A percentile compares a stretch with the other conserved stretches of the same genome.
Conservation (phyloP, 2,797 vertebrate genomes). For the Chelon auratus region DNA sequence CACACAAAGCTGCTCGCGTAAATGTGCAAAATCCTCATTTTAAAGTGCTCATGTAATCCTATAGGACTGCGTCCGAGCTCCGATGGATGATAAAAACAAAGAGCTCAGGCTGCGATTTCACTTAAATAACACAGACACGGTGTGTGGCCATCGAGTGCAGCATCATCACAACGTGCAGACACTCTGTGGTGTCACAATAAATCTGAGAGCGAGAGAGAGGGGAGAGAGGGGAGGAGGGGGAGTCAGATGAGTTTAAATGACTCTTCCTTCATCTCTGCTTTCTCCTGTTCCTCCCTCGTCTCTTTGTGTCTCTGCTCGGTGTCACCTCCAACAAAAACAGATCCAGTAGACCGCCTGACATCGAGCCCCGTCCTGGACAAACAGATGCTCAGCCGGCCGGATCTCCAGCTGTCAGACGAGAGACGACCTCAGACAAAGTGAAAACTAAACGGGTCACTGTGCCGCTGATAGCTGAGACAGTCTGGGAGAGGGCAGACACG, state of each 20-base stretch:
- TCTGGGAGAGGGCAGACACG: conserved; percentile 34
- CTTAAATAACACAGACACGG: conserved; percentile 37
- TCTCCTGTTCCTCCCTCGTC: conserved; percentile 31
- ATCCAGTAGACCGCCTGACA: conserved; percentile 49
- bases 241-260: conserved; percentile 51
- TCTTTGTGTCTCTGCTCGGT: conserved; percentile 47
- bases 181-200: conserved; percentile 14
- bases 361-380: conserved; percentile 49
- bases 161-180: conserved; percentile 24
- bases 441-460: too few species aligned
- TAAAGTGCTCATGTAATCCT: not conserved
- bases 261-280: conserved; percentile 28
- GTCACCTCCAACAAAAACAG: conserved; percentile 65
- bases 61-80: conserved; percentile 6
- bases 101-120: conserved; percentile 40
- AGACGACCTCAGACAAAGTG: conserved; percentile 6
- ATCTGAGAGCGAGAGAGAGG: not conserved
- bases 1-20: not conserved
- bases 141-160: conserved; percentile 26
- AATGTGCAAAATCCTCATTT: not conserved
- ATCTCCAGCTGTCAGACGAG: conserved; percentile 60
- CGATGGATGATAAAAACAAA: conserved; percentile 31
- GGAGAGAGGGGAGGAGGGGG: conserved; percentile 28
- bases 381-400: conserved; percentile 53
- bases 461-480: conserved; percentile 53